These are phyloP conservation scores for Tinea trinotella DNA, from an alignment of 2,888 invertebrate species.

Conservation along the genomic window DNA sequence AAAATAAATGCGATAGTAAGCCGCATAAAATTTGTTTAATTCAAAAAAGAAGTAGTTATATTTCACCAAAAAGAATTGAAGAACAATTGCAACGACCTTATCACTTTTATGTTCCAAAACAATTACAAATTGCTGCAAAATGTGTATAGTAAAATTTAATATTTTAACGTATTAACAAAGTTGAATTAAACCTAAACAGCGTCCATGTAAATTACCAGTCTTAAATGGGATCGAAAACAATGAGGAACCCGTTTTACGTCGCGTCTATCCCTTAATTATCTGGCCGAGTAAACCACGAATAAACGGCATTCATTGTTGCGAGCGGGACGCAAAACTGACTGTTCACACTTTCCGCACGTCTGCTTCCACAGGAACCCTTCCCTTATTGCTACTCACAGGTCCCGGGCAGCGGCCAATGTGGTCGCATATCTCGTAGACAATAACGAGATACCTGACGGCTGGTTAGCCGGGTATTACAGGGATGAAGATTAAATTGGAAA, in stretches of 20 bases:
- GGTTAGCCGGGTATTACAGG: background rate
- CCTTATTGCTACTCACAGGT: background rate
- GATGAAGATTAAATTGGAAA: background rate
- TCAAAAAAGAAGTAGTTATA: no score
- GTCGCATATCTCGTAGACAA: background rate
- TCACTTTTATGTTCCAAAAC: background rate
- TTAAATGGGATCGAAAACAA: slow-evolving; percentile 35
- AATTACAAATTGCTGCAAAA: background rate
- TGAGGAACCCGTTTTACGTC: slow-evolving; percentile 27
- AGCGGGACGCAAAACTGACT: slow-evolving; percentile 1
- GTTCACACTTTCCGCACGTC: slow-evolving; percentile 17
- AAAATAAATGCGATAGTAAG: no score
- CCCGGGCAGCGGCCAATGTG: slow-evolving; percentile 6
- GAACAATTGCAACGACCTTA: background rate
- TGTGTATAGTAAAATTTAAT: slow-evolving; percentile 7
- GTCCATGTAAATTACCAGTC: slow-evolving; percentile 30
- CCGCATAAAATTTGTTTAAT: no score
- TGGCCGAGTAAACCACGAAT: slow-evolving; percentile 31
- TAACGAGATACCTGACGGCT: slow-evolving; percentile 2
- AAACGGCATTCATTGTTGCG: slow-evolving; percentile 24
- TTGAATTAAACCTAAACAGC: slow-evolving; percentile 31
- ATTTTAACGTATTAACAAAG: slow-evolving; percentile 13
- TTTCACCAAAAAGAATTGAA: background rate
- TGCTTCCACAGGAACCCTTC: slow-evolving; percentile 7
- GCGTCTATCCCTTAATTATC: slow-evolving; percentile 33